Evolutionary conservation across 53 echinoderm and acorn worm species (phyloP).

Genomic region (Holothuria leucospilota): DNA sequence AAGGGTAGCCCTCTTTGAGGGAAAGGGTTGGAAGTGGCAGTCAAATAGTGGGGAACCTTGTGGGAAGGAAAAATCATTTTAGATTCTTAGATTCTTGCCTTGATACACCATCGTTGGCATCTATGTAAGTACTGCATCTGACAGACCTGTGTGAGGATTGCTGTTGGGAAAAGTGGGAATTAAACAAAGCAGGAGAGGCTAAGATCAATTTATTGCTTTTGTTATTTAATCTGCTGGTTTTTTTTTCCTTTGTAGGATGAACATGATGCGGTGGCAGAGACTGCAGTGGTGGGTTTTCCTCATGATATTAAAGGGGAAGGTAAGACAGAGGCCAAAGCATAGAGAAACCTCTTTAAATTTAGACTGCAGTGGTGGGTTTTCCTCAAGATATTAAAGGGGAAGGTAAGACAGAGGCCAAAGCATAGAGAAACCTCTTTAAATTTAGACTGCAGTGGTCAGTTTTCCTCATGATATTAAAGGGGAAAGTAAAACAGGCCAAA

Average conservation of each 20-base stretch:
- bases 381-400: constrained; percentile 99
- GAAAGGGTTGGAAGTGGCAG: too few species aligned
- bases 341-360: not conserved
- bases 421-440: not conserved
- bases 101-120: too few species aligned
- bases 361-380: constrained; percentile 97
- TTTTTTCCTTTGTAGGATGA: constrained; percentile 73
- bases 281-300: constrained; percentile 96
- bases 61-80: too few species aligned
- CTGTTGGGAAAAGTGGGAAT: too few species aligned
- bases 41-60: too few species aligned
- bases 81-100: too few species aligned
- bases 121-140: too few species aligned
- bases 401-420: constrained; percentile 59
- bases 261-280: constrained; percentile 97
- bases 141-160: too few species aligned
- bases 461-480: constrained; percentile 98
- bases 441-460: constrained; percentile 92
- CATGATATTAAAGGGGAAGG: constrained; percentile 99
- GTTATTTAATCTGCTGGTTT: not conserved
- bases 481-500: constrained; percentile 71
- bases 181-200: not conserved
- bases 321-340: not conserved
- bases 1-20: too few species aligned
- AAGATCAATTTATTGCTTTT: too few species aligned